Percentiles rank a stretch among this genome's conserved stretches.
phyloP scores from a whole-genome alignment of 2,113 vertebrate genomes.

The Indicator indicator region DNA sequence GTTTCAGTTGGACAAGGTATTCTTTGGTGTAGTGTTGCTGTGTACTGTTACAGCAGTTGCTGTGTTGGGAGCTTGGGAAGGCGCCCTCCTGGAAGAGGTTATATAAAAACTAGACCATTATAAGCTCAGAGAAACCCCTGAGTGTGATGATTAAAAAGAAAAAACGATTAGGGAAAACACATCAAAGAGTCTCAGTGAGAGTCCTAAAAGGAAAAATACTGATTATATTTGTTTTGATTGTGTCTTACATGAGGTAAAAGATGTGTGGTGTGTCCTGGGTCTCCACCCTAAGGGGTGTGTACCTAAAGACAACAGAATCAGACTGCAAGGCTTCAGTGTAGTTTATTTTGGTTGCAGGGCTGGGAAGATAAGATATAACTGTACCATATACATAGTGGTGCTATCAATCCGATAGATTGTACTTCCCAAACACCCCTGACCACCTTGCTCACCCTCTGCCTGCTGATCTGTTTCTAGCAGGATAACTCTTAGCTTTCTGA shows the following conservation, averaged over 20 bases:
- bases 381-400: conserved; percentile 44
- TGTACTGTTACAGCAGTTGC: conserved; percentile 66
- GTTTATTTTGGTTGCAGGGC: conserved; percentile 68
- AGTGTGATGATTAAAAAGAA: conserved; percentile 49
- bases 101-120: conserved; percentile 45
- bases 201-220: conserved; percentile 64
- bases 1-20: conserved; percentile 70
- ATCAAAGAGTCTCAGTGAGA: conserved; percentile 54
- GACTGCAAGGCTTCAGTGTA: conserved; percentile 27
- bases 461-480: conserved; percentile 40
- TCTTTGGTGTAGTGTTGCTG: conserved; percentile 66
- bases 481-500: conserved; percentile 6
- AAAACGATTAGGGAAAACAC: conserved; percentile 57
- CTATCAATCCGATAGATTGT: conserved; percentile 47
- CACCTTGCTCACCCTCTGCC: conserved; percentile 39
- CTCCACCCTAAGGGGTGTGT: conserved; percentile 56
- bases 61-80: conserved; percentile 58
- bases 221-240: conserved; percentile 68
- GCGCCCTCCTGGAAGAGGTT: conserved; percentile 45
- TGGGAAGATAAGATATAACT: conserved; percentile 67
- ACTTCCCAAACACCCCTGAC: conserved; percentile 9
- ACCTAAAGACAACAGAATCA: conserved; percentile 60
- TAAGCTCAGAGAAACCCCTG: conserved; percentile 46
- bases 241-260: conserved; percentile 63
- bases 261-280: conserved; percentile 59